Base-by-base conservation (phyloP, 2,113 vertebrate genomes). In the Rhinoptilus africanus region DNA sequence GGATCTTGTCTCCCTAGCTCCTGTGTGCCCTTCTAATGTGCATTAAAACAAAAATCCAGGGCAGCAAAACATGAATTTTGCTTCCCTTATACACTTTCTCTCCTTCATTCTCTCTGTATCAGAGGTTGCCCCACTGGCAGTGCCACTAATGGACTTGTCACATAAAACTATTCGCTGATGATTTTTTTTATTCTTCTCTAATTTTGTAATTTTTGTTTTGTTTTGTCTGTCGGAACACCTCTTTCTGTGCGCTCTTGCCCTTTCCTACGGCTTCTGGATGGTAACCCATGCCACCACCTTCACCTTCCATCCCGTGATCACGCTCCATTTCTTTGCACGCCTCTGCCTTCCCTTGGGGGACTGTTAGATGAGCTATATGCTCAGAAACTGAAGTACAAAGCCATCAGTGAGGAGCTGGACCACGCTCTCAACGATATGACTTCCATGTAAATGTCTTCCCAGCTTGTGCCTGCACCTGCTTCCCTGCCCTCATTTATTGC, bases 351-450 rank as follows among this genome's bases (percentile, higher is more conserved):
- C 85, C 96, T 87, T 95, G 89, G 94, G 97, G 81, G 69, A 92
- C 72, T 94, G 77, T 86, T 98, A 99, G 99, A 99, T 97, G 99
- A 99, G 98, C 98, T 99, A 96, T 99, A 99, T 88, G 98, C 99
- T 98, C 99, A 99, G 99, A 99, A 99, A 98, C 99, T 99, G 98
- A 99, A 99, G 99, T 99, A 99, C 99, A 99, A 99, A 98, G 99
- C 99, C 98, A 99, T 99, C 99, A 99, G 99, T 97, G 99, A 99
- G 98, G 99, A 99, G 99, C 98, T 99, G 98, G 99, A 99, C 99
- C 99, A 99, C 98, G 99, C 99, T 98, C 99, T 99, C 99, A 99
- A 99, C 94, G 99, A 99, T 96, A 99, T 99, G 99, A 99, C 99
- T 95, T 99, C 99, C 98, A 99, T 99, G 99, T 99, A 99, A 99